Evolutionary conservation across 2,888 invertebrate genomes (phyloP), one percentile per base, ranked within the genome.

Genomic region (Psococerastis gibbosa): DNA sequence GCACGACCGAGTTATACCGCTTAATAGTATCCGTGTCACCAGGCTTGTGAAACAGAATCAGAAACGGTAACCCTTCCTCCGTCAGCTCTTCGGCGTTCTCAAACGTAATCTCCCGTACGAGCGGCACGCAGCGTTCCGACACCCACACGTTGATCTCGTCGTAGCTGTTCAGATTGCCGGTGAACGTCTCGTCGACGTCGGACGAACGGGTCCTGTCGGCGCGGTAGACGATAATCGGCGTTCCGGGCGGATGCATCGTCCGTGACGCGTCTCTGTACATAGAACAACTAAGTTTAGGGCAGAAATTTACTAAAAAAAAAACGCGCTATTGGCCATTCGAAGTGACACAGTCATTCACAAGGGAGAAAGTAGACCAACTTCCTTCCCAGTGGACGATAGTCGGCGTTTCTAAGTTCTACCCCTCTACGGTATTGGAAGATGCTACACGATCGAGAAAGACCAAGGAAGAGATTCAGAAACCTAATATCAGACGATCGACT

Each of bases 1-100:
- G 67, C 22, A 97, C 84, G 47, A 88, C 62, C 50, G 82, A 77
- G 55, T 81, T 87, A 61, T 77, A 99, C 53, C 73, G 70, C 60
- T 89, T 88, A 42, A 94, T 78, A 53, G 80, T 83, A 15, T 81
- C 78, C 1, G 67, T 67, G 54, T 81, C 81, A 54, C 87, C 81
- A 0, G 88, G 81, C 50, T 76, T 66, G 57, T 98, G 89, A 67
- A 99, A 99, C 33, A 99, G 66, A 52, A 99, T 97, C 31, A 99
- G 70, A 68, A 99, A 98, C 3, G 98, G 98, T 54, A 98, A 63
- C 23, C 97, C 97, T 65, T 98, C 98, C 62, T 97, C 97, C 0
- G 97, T 97, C 18, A 97, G 64, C 62, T 97, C 97, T 64, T 98
- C 98, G 2, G 98, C 98, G 69, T 99, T 99, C 64, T 97, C 95